These are phyloP conservation scores for Esox masquinongy DNA, from an alignment of 2,797 vertebrate species.

Conservation along the genomic window DNA sequence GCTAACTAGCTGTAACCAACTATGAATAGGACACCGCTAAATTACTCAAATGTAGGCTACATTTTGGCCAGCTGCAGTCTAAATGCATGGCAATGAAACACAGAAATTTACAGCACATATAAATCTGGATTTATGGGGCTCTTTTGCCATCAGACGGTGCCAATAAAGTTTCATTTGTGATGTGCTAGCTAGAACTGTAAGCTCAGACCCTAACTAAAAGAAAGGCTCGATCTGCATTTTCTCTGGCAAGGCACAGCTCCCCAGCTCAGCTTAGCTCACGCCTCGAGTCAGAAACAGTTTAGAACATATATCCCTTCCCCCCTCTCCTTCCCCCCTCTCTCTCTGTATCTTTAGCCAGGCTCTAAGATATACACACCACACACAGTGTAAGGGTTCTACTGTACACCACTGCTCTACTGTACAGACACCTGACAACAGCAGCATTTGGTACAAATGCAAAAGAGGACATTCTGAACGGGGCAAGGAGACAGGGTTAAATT, in stretches of 20 bases:
- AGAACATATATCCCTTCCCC: neutral
- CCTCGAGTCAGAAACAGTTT: neutral
- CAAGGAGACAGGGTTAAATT: too few relatives aligned
- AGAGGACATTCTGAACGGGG: too few relatives aligned
- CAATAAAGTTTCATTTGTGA: neutral
- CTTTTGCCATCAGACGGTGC: neutral
- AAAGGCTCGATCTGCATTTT: neutral
- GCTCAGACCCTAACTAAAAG: neutral
- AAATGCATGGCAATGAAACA: too few relatives aligned
- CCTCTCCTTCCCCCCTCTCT: neutral
- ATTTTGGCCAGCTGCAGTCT: too few relatives aligned
- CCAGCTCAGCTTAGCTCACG: neutral
- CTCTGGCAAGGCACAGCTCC: neutral
- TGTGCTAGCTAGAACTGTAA: neutral
- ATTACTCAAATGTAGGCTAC: too few relatives aligned
- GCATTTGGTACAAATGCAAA: neutral
- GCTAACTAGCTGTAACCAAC: too few relatives aligned
- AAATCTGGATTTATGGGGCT: neutral
- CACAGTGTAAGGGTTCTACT: too few relatives aligned
- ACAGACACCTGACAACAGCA: neutral
- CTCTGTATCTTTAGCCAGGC: too few relatives aligned
- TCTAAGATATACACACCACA: neutral
- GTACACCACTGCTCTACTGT: neutral
- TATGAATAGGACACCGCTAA: too few relatives aligned
- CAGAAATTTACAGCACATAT: too few relatives aligned